Evolutionary conservation across 2,888 invertebrate species (phyloP).

Genomic region (Platycnemis pennipes): DNA sequence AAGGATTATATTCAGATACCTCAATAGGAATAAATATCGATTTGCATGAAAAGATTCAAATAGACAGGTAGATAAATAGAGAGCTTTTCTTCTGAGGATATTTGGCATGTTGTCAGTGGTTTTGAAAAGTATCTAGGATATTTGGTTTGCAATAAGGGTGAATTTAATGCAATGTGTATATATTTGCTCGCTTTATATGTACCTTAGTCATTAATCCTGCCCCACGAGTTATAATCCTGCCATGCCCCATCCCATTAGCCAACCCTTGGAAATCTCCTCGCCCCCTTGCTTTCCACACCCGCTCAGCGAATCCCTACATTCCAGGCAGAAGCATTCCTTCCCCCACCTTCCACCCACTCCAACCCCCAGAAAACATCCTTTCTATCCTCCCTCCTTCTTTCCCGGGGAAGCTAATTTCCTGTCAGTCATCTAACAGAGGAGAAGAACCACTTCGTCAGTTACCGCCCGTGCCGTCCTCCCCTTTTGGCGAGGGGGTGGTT

Average conservation of each 20-base stretch:
- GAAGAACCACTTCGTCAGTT: constrained; percentile 62
- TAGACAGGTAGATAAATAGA: too few species aligned
- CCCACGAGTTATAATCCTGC: background rate
- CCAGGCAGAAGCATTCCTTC: background rate
- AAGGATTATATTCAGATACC: too few species aligned
- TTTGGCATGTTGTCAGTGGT: too few species aligned
- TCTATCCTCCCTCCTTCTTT: background rate
- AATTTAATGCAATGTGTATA: too few species aligned
- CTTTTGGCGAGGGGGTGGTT: background rate
- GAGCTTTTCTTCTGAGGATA: too few species aligned
- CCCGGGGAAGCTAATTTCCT: constrained; percentile 49
- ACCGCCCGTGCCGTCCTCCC: background rate
- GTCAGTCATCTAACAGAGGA: constrained; percentile 47
- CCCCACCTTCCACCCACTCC: background rate
- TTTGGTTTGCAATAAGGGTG: too few species aligned
- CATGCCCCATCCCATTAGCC: background rate
- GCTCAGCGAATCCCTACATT: background rate
- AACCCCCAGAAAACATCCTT: background rate
- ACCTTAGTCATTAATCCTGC: too few species aligned
- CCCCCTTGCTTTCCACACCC: background rate
- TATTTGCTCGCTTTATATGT: too few species aligned
- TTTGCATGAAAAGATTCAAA: too few species aligned
- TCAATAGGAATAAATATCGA: too few species aligned
- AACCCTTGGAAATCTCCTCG: too few species aligned
- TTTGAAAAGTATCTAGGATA: too few species aligned